phyloP scores from a whole-genome alignment of 2,797 vertebrate species.

The Pipistrellus kuhlii region DNA sequence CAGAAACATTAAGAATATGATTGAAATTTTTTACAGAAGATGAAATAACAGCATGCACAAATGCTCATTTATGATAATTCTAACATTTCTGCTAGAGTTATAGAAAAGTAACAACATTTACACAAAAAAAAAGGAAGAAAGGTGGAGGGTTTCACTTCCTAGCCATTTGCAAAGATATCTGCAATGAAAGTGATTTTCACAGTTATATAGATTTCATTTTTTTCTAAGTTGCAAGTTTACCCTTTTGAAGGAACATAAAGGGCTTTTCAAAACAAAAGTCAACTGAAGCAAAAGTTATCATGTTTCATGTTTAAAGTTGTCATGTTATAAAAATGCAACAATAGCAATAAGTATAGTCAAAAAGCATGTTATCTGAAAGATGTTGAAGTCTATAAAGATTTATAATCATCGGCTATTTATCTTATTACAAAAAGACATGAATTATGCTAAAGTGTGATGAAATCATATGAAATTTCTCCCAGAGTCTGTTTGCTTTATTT shows the following conservation, averaged over 20 bases:
- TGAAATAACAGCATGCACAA: slow-evolving; percentile 79
- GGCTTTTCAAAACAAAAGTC: slow-evolving; percentile 74
- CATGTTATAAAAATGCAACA: slow-evolving; percentile 43
- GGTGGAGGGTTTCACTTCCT: slow-evolving; percentile 71
- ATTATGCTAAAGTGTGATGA: slow-evolving; percentile 39
- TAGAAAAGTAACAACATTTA: slow-evolving; percentile 79
- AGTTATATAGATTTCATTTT: slow-evolving; percentile 58
- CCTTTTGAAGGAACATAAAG: slow-evolving; percentile 65
- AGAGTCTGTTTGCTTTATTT: slow-evolving; percentile 34
- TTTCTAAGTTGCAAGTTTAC: slow-evolving; percentile 70
- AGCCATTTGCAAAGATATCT: slow-evolving; percentile 62
- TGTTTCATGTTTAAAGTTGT: slow-evolving; percentile 65
- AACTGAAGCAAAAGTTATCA: slow-evolving; percentile 64
- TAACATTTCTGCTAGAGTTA: slow-evolving; percentile 73
- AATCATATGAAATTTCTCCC: slow-evolving; percentile 44
- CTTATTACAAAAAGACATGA: slow-evolving; percentile 54
- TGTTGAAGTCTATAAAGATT: not conserved
- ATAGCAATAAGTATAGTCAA: slow-evolving; percentile 54
- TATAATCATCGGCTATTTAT: slow-evolving; percentile 21
- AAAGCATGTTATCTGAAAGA: slow-evolving; percentile 1
- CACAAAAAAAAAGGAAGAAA: slow-evolving; percentile 55
- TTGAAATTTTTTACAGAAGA: slow-evolving; percentile 81
- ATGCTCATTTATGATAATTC: slow-evolving; percentile 80
- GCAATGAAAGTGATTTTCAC: slow-evolving; percentile 76
- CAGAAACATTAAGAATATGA: slow-evolving; percentile 81